phyloP scores from a whole-genome alignment of 2,888 invertebrate genomes.

The Liodrosophila aerea region DNA sequence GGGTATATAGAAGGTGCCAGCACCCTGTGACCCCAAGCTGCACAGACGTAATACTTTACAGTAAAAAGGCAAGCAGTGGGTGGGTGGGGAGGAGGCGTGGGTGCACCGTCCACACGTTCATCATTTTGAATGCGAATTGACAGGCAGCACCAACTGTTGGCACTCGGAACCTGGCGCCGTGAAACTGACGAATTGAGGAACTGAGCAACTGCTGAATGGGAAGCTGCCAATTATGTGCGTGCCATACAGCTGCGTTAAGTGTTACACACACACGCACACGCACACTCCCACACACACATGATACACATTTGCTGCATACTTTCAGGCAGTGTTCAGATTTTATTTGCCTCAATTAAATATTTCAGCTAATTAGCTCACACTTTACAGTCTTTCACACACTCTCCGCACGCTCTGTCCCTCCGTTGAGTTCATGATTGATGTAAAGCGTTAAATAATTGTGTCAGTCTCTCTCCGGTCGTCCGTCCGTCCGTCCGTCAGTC shows the following conservation, averaged over 20 bases:
- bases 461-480: conserved; percentile 29
- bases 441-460: conserved; percentile 63
- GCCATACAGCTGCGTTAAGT: conserved; percentile 28
- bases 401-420: conserved; percentile 18
- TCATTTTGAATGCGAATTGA: conserved; percentile 48
- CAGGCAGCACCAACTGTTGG: conserved; percentile 48
- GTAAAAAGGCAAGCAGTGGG: conserved; percentile 1
- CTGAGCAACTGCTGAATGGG: conserved; percentile 40
- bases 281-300: not conserved
- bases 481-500: conserved; percentile 15
- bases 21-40: not conserved
- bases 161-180: conserved; percentile 31
- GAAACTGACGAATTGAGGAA: conserved; percentile 41
- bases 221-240: conserved; percentile 60
- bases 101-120: conserved; percentile 13
- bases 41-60: conserved; percentile 11
- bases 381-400: conserved; percentile 46
- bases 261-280: conserved; percentile 6
- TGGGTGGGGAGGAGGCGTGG: conserved; percentile 1
- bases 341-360: conserved; percentile 70
- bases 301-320: conserved; percentile 37
- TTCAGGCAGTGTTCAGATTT: conserved; percentile 55
- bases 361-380: conserved; percentile 73
- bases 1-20: not conserved
- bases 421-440: conserved; percentile 58